These are phyloP conservation scores for Drymodes brunneopygia DNA, from an alignment of 2,113 vertebrate genomes.

Conservation along the genomic window DNA sequence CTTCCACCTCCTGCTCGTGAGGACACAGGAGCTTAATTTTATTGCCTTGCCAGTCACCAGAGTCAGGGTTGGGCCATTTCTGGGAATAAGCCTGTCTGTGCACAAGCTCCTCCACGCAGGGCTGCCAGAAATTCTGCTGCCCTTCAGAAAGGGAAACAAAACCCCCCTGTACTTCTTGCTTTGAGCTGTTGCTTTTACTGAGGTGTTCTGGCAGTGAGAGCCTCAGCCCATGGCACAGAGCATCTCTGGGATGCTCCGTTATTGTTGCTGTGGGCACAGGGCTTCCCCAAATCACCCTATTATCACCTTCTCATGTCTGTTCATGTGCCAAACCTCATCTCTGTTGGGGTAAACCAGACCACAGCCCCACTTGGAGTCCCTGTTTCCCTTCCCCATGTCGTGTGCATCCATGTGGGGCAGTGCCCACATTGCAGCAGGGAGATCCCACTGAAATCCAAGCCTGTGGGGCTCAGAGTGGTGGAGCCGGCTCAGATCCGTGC, in stretches of 20 bases:
- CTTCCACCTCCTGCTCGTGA: neutral
- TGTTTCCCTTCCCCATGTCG: rapidly evolving
- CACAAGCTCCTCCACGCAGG: neutral
- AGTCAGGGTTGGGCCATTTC: neutral
- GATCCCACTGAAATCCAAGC: rapidly evolving
- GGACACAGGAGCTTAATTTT: neutral
- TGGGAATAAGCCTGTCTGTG: neutral
- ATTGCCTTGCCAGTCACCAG: neutral
- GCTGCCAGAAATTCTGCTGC: neutral
- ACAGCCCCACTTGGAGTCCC: rapidly evolving
- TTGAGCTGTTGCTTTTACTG: neutral
- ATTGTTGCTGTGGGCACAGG: neutral
- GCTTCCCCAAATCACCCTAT: no score
- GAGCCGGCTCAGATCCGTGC: rapidly evolving
- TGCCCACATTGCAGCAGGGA: rapidly evolving
- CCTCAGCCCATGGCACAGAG: rapidly evolving
- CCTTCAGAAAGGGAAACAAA: neutral
- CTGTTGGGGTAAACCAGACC: neutral
- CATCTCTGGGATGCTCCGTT: neutral
- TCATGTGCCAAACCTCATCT: rapidly evolving
- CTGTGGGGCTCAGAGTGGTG: rapidly evolving
- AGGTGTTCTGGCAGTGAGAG: neutral
- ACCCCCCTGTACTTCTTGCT: rapidly evolving
- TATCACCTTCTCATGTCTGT: rapidly evolving
- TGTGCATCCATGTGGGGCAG: rapidly evolving